These are phyloP conservation scores for Chrysomallon squamiferum DNA, from an alignment of 1,140 invertebrate genomes.

Conservation along the genomic window DNA sequence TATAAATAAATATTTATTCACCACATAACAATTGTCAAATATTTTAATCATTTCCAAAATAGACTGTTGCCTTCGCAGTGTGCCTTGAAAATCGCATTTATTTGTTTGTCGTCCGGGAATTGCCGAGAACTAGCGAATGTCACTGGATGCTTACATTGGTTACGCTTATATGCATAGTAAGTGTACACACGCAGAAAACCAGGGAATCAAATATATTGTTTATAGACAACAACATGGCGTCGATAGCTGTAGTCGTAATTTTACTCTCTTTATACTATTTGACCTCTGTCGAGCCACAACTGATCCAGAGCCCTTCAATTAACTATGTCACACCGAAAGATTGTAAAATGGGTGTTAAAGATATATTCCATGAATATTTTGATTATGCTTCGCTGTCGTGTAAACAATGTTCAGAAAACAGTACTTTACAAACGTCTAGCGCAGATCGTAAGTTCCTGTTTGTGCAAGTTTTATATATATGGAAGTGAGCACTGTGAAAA, in stretches of 20 bases:
- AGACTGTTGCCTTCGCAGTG: too few relatives aligned
- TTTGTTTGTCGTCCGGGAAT: too few relatives aligned
- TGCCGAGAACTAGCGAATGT: too few relatives aligned
- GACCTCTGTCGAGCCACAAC: constrained; percentile 1
- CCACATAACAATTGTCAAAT: too few relatives aligned
- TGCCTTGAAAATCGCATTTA: too few relatives aligned
- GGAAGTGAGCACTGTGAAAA: constrained; percentile 7
- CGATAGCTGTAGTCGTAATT: neutral
- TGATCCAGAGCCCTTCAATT: neutral
- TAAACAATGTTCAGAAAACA: constrained; percentile 11
- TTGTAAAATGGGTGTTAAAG: constrained; percentile 5
- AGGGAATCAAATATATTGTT: too few relatives aligned
- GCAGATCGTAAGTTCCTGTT: constrained; percentile 16
- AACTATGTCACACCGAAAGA: neutral
- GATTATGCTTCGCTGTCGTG: constrained; percentile 17
- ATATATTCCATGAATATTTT: constrained; percentile 13
- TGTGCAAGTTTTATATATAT: neutral
- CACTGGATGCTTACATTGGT: too few relatives aligned
- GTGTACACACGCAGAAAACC: too few relatives aligned
- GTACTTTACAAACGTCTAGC: constrained; percentile 18
- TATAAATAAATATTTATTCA: too few relatives aligned
- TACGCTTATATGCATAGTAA: too few relatives aligned
- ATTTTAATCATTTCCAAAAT: too few relatives aligned
- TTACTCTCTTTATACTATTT: neutral
- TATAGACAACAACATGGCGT: too few relatives aligned